Conservation (phyloP, 2,113 vertebrate genomes). For the Lagopus leucura region DNA sequence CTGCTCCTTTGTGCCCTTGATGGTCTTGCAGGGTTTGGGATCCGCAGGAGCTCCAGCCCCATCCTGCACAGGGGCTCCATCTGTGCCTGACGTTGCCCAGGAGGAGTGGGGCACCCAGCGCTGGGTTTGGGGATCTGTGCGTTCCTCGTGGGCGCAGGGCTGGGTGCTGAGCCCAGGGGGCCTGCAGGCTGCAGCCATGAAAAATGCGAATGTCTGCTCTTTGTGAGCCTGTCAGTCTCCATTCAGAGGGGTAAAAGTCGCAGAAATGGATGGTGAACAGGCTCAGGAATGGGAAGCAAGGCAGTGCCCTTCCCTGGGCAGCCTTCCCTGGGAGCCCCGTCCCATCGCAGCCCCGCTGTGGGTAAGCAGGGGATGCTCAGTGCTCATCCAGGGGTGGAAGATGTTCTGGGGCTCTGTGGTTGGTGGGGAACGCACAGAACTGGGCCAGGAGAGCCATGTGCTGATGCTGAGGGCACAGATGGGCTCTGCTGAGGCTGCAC, state of each 20-base stretch:
- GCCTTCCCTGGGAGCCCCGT: not conserved
- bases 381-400: not conserved
- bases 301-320: not conserved
- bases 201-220: not conserved
- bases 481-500: too few species aligned
- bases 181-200: not conserved
- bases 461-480: too few species aligned
- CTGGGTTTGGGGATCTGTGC: not conserved
- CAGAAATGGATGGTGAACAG: not conserved
- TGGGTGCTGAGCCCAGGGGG: not conserved
- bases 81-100: not conserved
- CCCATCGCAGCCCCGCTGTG: accelerated
- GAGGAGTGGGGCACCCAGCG: not conserved
- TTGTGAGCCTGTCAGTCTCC: not conserved
- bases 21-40: not conserved
- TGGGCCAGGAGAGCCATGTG: too few species aligned
- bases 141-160: accelerated
- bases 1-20: accelerated
- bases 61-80: not conserved
- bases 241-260: not conserved
- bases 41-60: not conserved
- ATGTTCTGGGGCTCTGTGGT: not conserved
- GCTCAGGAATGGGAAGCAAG: not conserved
- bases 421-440: too few species aligned
- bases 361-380: not conserved